Evolutionary conservation across 2,113 vertebrate species (phyloP).

Genomic region (Scytalopus superciliaris): DNA sequence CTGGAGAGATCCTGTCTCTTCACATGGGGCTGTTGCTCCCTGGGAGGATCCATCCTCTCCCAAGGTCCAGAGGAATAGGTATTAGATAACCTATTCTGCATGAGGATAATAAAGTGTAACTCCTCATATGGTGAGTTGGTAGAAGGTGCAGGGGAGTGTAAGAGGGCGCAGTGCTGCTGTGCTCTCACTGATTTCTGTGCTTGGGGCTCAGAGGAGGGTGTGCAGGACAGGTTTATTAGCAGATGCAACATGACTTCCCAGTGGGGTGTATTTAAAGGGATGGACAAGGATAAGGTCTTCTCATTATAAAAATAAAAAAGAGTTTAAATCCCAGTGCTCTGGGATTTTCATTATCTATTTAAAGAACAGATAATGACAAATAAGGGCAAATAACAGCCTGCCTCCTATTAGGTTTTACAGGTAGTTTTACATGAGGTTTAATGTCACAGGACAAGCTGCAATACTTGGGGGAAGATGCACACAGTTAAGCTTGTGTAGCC

Average conservation of each 20-base stretch:
- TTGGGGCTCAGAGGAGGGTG: neutral
- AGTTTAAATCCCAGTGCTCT: neutral
- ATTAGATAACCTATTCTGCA: neutral
- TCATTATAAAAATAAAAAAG: neutral
- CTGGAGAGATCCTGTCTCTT: neutral
- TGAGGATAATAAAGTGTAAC: neutral
- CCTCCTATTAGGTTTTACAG: neutral
- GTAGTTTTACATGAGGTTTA: neutral
- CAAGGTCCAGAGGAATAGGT: neutral
- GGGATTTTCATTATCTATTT: neutral
- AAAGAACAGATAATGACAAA: neutral
- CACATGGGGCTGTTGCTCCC: neutral
- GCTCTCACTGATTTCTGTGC: neutral
- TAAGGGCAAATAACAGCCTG: neutral
- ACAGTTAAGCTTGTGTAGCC: neutral
- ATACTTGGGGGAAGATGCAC: neutral
- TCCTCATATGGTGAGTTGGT: fast-evolving
- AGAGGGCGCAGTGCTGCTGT: neutral
- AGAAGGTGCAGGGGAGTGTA: neutral
- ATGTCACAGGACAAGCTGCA: neutral
- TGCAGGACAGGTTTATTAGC: neutral
- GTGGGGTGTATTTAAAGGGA: neutral
- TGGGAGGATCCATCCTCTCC: neutral
- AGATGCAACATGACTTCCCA: neutral
- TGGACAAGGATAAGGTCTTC: neutral